A percentile compares a stretch with the other conserved stretches of the same genome.
Conservation (phyloP, 2,113 vertebrate genomes). For the Noturus placidus region DNA sequence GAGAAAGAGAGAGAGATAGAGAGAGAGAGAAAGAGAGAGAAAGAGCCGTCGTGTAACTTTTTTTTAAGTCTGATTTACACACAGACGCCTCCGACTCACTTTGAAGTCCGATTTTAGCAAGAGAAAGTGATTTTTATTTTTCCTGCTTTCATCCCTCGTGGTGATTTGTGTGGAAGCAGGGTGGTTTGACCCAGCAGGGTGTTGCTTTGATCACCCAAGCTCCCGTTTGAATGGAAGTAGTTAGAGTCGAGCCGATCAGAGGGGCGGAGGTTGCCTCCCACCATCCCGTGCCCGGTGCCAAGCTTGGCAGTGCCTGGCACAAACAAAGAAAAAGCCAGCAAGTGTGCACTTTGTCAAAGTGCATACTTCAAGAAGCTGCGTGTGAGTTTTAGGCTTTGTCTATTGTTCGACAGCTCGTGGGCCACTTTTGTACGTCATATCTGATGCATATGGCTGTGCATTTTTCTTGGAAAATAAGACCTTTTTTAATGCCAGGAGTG, state of each 20-base stretch:
- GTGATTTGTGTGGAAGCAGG: conserved; percentile 37
- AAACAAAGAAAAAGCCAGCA: conserved; percentile 46
- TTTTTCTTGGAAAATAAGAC: conserved; percentile 27
- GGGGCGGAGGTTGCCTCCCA: conserved; percentile 50
- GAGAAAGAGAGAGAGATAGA: no score
- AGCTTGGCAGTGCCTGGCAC: conserved; percentile 70
- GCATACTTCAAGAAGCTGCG: conserved; percentile 52
- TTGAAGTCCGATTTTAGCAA: conserved; percentile 67
- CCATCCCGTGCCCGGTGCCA: conserved; percentile 51
- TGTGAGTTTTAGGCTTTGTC: conserved; percentile 53
- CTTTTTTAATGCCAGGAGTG: neutral
- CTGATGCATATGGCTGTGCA: conserved; percentile 34
- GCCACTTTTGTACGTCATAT: conserved; percentile 44
- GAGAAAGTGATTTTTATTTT: conserved; percentile 56
- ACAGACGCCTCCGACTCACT: neutral
- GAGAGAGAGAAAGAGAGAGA: conserved; percentile 46
- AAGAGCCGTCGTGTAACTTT: conserved; percentile 16
- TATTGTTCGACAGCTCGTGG: conserved; percentile 47
- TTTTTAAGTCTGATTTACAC: neutral
- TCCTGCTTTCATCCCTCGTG: conserved; percentile 58
- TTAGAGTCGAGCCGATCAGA: conserved; percentile 46
- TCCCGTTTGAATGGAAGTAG: conserved; percentile 13
- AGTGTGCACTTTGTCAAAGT: conserved; percentile 29
- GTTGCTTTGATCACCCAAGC: conserved; percentile 32
- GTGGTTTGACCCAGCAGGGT: conserved; percentile 40